Base-by-base conservation (phyloP, 2,113 vertebrate species). In the Andinoacara biseriatus region DNA sequence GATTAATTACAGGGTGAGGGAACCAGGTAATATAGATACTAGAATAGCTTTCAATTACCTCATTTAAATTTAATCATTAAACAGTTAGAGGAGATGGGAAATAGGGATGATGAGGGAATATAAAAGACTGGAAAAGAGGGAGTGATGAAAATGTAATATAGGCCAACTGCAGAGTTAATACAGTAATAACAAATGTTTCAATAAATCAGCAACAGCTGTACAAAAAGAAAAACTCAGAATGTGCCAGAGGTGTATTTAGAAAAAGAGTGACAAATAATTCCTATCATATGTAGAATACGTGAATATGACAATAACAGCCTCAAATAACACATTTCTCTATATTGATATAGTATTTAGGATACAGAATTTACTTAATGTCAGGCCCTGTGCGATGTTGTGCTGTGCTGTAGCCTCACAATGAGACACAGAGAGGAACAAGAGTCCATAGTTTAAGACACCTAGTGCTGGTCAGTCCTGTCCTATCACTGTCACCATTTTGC, bases 1-100 rank as follows among this genome's bases (percentile, higher is more conserved):
- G 93, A 92, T 94, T 94, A 92, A 95, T 95, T 95, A 95, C 94
- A 95, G 92, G 89, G 91, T 94, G 91, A 92, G 91, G 91, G 90
- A 93, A 82, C 79, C 90, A 90, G 91, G 90, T 94, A 93, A 92
- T 94, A 95, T 89, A 95, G 93, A 94, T 94, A 94, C 91, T 94
- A 93, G 94, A 95, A 94, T 93, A 95, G 91, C 87, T 92, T 93
- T 95, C 85, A 93, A 91, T 94, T 93, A 92, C 87, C 93, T 92
- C 87, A 91, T 94, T 94, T 89, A 92, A 94, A 93, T 90, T 83
- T 74, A 58, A 90, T 91, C 88, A 88, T 91, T 86, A 91, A 82
- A 91, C 81, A 88, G 61, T 89, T 89, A 85, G 65, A 89, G 63
- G 84, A 54, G 76, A 69, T 31, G 83, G 69, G 63, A 74, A 57